Percentiles rank a stretch among this genome's conserved stretches.
Evolutionary conservation across 2,888 invertebrate genomes (phyloP).

Genomic region (Andrena chrysosceles): DNA sequence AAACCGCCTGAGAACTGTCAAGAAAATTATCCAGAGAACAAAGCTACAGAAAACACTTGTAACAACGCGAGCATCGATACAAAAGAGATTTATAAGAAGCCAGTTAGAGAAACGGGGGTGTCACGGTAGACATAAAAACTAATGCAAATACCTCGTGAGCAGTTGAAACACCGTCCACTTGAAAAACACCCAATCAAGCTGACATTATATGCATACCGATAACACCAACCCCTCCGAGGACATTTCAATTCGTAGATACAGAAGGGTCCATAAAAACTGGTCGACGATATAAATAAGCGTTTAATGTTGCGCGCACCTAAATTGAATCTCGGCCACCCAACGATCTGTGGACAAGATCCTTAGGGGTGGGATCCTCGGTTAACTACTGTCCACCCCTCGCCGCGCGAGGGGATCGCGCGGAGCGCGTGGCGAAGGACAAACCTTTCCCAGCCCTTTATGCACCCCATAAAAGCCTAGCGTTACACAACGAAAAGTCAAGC

Average conservation of each 20-base stretch:
- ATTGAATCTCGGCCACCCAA: slow-evolving; percentile 81
- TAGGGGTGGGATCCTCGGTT: slow-evolving; percentile 58
- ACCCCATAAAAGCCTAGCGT: slow-evolving; percentile 70
- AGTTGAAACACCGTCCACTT: not conserved
- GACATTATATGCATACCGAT: slow-evolving; percentile 49
- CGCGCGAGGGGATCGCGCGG: not conserved
- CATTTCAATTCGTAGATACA: slow-evolving; percentile 65
- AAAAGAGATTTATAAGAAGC: not conserved
- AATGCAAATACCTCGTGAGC: not conserved
- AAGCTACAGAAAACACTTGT: not conserved
- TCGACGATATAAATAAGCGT: slow-evolving; percentile 72
- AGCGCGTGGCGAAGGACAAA: slow-evolving; percentile 54
- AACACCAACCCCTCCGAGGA: slow-evolving; percentile 38
- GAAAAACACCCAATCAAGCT: slow-evolving; percentile 18
- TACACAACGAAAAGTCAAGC: slow-evolving; percentile 71
- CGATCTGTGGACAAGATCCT: slow-evolving; percentile 74
- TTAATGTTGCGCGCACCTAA: slow-evolving; percentile 78
- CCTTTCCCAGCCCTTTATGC: slow-evolving; percentile 67
- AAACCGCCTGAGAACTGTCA: not conserved
- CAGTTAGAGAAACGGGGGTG: not conserved
- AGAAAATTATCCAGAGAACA: not conserved
- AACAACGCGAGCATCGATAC: not conserved
- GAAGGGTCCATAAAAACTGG: slow-evolving; percentile 64
- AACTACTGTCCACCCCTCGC: slow-evolving; percentile 70
- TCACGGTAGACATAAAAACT: not conserved